Evolutionary conservation across 1,140 invertebrate species (phyloP), one percentile per base, ranked within the genome.

Genomic region (Drosophila pseudoananassae): DNA sequence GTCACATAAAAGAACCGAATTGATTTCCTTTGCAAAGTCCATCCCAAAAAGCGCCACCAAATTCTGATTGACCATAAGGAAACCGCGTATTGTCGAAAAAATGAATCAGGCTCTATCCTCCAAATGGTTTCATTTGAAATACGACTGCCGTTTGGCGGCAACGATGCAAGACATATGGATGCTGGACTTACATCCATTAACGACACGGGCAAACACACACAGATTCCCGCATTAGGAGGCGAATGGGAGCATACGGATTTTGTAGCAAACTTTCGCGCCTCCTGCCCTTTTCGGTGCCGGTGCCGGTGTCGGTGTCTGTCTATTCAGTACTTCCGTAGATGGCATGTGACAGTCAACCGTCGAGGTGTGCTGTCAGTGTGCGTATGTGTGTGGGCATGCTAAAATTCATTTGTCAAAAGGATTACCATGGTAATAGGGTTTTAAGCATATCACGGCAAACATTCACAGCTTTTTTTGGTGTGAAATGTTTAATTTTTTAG

Each of bases 371-470:
- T 20, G 36, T 33, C 56, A 20, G 27, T 70, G 25, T 57, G 69
- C 46, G 50, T 54, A 53, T 78, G 38, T 58, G 61, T 61, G 64
- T 43, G 64, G 45, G 60, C 69, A 69, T 77, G 83, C 77, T 87
- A 81, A 90, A 90, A 90, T 83, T 90, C 87, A 90, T 90, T 90
- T 90, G 85, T 90, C 87, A 90, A 85, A 90, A 76, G 81, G 85
- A 90, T 90, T 90, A 90, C 85, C 87, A 90, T 70, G 78, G 85
- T 90, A 90, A 90, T 90, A 90, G 78, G 85, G 85, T 79, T 90
- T 88, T 80, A 84, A 79, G 72, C 71, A 81, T 81, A 78, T 87
- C 59, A 59, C 40, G 73, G 68, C 77, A 74, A 85, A 76, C 80
- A 84, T 84, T 76, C 58, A 73, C 79, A 78, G 79, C 53, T 60